These are phyloP conservation scores for Pavo muticus DNA, from an alignment of 2,113 vertebrate genomes.

Conservation along the genomic window DNA sequence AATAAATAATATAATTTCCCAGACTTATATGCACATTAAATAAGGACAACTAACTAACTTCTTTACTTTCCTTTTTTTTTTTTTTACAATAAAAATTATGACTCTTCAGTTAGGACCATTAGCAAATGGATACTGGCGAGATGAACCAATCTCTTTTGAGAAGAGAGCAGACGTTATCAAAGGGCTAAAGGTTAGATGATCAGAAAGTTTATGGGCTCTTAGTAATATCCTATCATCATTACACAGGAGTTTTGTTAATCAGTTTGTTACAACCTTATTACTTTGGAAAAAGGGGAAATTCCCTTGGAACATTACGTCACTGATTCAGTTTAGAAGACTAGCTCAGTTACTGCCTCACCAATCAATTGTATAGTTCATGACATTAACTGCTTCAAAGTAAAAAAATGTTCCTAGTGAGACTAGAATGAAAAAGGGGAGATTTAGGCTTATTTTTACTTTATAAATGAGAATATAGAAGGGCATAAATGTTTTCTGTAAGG, in stretches of 20 bases:
- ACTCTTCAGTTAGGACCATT: not conserved
- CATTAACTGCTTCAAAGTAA: not conserved
- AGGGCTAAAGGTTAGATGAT: not conserved
- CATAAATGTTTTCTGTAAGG: not conserved
- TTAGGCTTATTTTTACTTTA: not conserved
- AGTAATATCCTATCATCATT: not conserved
- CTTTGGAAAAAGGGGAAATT: not conserved
- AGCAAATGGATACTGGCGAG: not conserved
- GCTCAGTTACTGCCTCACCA: not conserved
- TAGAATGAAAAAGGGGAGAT: not conserved
- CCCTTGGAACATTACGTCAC: not conserved
- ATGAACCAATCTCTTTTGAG: not conserved
- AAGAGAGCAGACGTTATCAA: not conserved
- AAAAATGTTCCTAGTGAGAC: not conserved
- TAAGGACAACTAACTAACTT: not conserved
- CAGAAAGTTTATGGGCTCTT: not conserved
- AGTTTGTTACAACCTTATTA: not conserved
- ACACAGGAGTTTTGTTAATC: not conserved
- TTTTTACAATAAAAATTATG: not conserved
- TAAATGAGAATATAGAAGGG: not conserved
- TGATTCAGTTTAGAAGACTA: not conserved
- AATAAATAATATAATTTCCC: not conserved
- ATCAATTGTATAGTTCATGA: not conserved
- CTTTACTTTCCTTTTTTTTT: not conserved
- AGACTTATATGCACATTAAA: not conserved